Base-by-base conservation (phyloP, 2,113 vertebrate species). In the Isurus oxyrinchus region DNA sequence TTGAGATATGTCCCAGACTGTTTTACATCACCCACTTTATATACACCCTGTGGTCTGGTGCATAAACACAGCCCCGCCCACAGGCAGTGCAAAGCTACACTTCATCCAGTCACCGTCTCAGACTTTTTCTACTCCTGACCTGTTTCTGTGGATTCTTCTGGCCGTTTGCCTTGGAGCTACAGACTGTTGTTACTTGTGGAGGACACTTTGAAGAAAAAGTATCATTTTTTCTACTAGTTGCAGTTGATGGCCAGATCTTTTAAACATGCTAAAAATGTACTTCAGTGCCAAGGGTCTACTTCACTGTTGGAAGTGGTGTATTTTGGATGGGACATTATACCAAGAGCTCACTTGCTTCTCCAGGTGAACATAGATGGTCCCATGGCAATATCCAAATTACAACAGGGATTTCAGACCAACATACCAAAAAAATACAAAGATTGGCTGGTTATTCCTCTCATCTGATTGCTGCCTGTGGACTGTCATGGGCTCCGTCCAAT, bases 21-120 rank as follows among this genome's bases (percentile, higher is more conserved):
- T 63, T 94, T 94, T 63, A 23, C 59, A 63, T 94, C 59, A 94
- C 90, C n/a, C 57, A 94, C 90, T 94, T 94, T 94, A 94, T 94
- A 94, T n/a, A 40, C 90, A 94, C 59, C 59, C 90, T 94, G 90
- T 66, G 90, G 90, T 94, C 90, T 6, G 35, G n/a, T 63, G 90
- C 16, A 23, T 40, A 94, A 94, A 63, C n/a, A 94, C 90, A 44
- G 90, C 90, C n/a, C 90, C 90, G 23, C 90, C 90, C 90, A 94
- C 90, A 40, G 90, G 90, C 90, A 63, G 35, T 40, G 35, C 31
- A 61, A 35, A 93, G 57, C 35, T 61, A 63, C 90, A 93, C 90
- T 63, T 31, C 90, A 59, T 94, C 90, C 90, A 94, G 90, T 66
- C 90, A 94, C 59, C 35, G 16, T 63, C 90, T 94, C 90, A 63